These are phyloP conservation scores for Knipowitschia caucasica DNA, from an alignment of 2,797 vertebrate genomes.

Conservation along the genomic window DNA sequence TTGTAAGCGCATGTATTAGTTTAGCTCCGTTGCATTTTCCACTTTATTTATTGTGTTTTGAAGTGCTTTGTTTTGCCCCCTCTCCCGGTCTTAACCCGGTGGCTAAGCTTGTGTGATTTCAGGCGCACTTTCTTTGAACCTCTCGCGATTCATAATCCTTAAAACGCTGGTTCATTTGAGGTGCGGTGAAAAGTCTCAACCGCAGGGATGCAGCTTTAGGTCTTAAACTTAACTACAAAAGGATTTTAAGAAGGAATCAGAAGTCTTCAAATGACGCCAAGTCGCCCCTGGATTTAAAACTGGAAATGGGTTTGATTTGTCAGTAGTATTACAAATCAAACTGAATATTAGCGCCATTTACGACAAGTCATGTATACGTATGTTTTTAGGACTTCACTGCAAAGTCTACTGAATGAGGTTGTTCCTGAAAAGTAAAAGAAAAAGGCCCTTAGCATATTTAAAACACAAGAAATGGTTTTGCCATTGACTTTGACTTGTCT, in stretches of 20 bases:
- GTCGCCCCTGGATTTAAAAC: background rate
- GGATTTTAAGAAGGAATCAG: background rate
- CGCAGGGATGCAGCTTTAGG: constrained; percentile 4
- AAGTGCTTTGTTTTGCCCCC: background rate
- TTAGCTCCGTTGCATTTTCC: background rate
- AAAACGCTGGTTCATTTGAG: constrained; percentile 13
- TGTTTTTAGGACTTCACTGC: background rate
- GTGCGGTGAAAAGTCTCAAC: constrained; percentile 2
- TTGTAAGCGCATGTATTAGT: background rate
- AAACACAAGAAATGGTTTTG: too few relatives aligned
- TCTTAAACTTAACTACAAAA: background rate
- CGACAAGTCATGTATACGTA: background rate
- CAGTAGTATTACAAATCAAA: background rate
- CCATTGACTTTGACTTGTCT: too few relatives aligned
- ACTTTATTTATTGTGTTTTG: background rate
- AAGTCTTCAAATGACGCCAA: background rate
- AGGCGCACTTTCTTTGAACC: constrained; percentile 17
- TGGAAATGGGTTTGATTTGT: background rate
- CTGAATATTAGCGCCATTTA: background rate
- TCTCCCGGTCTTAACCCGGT: background rate
- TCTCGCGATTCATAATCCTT: constrained; percentile 17
- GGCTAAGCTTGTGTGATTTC: constrained; percentile 11
- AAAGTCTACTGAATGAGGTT: too few relatives aligned
- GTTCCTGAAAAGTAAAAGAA: background rate
- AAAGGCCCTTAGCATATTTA: too few relatives aligned